Percentiles rank a stretch among this genome's conserved stretches.
These are phyloP conservation scores for Dynastes maya DNA, from an alignment of 2,888 invertebrate genomes.

Conservation along the genomic window DNA sequence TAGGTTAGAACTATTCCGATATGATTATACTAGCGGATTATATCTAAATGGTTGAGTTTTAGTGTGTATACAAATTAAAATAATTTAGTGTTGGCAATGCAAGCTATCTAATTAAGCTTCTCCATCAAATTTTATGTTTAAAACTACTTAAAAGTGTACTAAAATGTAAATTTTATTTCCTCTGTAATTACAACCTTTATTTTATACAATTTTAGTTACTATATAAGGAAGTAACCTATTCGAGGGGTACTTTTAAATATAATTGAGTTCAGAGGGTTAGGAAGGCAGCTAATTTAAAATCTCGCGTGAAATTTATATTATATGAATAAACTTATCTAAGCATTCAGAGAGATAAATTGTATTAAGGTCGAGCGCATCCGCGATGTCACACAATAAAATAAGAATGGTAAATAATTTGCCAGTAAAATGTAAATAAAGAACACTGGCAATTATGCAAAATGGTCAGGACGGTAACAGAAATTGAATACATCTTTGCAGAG, in stretches of 20 bases:
- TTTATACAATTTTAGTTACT: not conserved
- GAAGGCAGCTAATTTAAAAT: conserved; percentile 35
- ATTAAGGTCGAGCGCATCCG: conserved; percentile 38
- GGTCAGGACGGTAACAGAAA: conserved; percentile 48
- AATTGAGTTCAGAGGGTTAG: conserved; percentile 27
- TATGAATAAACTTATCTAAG: conserved; percentile 49
- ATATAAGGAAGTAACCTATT: not conserved
- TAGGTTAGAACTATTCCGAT: too few relatives aligned
- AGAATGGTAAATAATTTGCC: conserved; percentile 49
- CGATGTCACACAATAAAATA: conserved; percentile 47
- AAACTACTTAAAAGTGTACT: too few relatives aligned
- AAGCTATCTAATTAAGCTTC: too few relatives aligned
- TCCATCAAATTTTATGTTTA: too few relatives aligned
- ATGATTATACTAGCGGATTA: too few relatives aligned
- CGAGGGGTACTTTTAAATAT: conserved; percentile 1
- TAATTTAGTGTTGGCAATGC: too few relatives aligned
- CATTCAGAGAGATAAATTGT: conserved; percentile 48
- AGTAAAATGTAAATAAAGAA: conserved; percentile 48
- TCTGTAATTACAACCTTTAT: not conserved
- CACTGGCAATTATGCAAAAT: conserved; percentile 51
- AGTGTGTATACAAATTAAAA: too few relatives aligned
- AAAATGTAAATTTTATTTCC: too few relatives aligned
- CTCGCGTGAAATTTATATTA: conserved; percentile 38
- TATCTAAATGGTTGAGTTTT: too few relatives aligned
- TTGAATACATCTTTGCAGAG: conserved; percentile 51